These are phyloP conservation scores for Cremastinae sp. DNA, from an alignment of 2,888 invertebrate species.

Conservation along the genomic window DNA sequence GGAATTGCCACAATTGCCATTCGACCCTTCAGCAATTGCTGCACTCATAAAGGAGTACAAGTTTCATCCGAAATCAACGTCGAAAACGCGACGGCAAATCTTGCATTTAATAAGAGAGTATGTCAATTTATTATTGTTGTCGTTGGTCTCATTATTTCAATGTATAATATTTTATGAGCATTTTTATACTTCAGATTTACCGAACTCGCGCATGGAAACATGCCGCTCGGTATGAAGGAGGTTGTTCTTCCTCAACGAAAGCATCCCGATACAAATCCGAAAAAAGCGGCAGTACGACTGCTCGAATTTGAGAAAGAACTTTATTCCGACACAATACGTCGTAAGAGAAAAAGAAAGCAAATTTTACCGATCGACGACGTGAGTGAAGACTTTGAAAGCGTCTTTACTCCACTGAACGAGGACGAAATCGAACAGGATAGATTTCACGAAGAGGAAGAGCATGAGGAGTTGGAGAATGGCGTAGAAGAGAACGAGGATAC, in stretches of 20 bases:
- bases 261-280: slow-evolving; percentile 72
- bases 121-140: slow-evolving; percentile 62
- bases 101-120: slow-evolving; percentile 82
- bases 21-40: slow-evolving; percentile 84
- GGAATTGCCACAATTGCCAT: slow-evolving; percentile 85
- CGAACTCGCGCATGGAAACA: slow-evolving; percentile 83
- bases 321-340: slow-evolving; percentile 69
- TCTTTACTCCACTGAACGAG: slow-evolving; percentile 28
- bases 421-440: slow-evolving; percentile 34
- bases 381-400: slow-evolving; percentile 45
- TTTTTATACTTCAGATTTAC: slow-evolving; percentile 84
- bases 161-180: no score
- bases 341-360: slow-evolving; percentile 67
- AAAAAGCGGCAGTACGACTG: slow-evolving; percentile 79
- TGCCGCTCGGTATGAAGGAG: slow-evolving; percentile 85
- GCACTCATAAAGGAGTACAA: slow-evolving; percentile 82
- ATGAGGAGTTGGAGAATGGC: background rate
- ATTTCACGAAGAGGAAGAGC: slow-evolving; percentile 22
- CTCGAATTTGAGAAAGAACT: slow-evolving; percentile 82
- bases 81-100: slow-evolving; percentile 83
- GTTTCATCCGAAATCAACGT: slow-evolving; percentile 81
- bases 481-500: slow-evolving; percentile 22
- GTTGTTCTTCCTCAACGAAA: slow-evolving; percentile 78
- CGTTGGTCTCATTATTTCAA: background rate
- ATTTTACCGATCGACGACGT: slow-evolving; percentile 33